Evolutionary conservation across 2,888 invertebrate genomes (phyloP), one percentile per base, ranked within the genome.

Genomic region (Pseudococcus jackbeardsleyi): DNA sequence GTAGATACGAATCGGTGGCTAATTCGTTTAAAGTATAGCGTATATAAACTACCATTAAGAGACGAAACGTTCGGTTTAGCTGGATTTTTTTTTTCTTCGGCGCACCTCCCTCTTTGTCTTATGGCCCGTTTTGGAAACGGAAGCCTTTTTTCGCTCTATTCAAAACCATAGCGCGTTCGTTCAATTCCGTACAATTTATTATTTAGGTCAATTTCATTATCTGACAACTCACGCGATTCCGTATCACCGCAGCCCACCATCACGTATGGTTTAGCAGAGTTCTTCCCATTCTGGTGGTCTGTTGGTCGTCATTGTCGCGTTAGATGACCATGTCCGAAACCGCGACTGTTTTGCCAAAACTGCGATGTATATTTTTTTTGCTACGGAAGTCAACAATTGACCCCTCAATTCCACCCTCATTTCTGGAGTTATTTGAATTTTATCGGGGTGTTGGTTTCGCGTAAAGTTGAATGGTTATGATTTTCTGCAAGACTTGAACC

Each of bases 121-220:
- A n/a, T 33, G 26, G 19, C 59, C 8, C 26, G 26, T 19, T 59
- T 59, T 59, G 59, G 50, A 50, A 1, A 3, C 26, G 26, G 26
- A 46, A 5, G 50, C 17, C 50, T 72, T 15, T 15, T 72, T 72
- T 26, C 22, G 3, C 26, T 33, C 26, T 33, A 72, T 72, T 72
- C 26, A n/a, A 72, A 72, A 72, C 68, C 68, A 72, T 33, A 2
- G 33, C 79, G 59, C 59, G 59, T 59, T 59, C 59, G 59, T 79
- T 79, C 26, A 79, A 79, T 79, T 79, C 79, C 46, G 79, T 42
- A 33, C 42, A 79, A 79, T 79, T 79, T 79, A 79, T 79, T 79
- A 79, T 79, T 79, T 79, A 79, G 79, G 79, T 79, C 79, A 79
- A 79, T 79, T 79, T 42, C 42, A 79, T 79, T 79, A 79, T 46